Conservation (phyloP, 2,888 invertebrate species). For the Alloplasta piceator region DNA sequence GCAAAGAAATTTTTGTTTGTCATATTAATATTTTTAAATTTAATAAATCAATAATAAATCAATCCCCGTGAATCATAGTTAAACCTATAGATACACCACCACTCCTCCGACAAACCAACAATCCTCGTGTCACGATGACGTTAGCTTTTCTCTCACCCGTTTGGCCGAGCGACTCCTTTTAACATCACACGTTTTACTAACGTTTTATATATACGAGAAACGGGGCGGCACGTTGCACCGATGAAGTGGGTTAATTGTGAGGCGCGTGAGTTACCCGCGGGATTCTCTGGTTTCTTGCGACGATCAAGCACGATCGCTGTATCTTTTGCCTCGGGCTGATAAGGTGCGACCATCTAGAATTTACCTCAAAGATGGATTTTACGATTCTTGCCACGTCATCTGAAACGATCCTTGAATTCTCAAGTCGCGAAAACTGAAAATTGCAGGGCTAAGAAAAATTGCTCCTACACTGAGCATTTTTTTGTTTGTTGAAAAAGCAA, state of each 20-base stretch:
- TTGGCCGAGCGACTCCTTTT: conserved; percentile 12
- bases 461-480: too few species aligned
- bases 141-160: conserved; percentile 26
- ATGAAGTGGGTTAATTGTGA: conserved; percentile 64
- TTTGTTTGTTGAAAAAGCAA: too few species aligned
- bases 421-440: too few species aligned
- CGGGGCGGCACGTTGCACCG: conserved; percentile 46
- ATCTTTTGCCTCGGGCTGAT: conserved; percentile 25
- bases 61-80: too few species aligned
- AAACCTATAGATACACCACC: conserved; percentile 39
- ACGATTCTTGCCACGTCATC: neutral
- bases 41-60: too few species aligned
- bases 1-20: too few species aligned
- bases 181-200: neutral
- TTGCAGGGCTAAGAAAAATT: too few species aligned
- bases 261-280: conserved; percentile 59
- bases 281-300: conserved; percentile 56
- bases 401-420: too few species aligned
- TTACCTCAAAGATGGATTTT: conserved; percentile 39
- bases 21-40: too few species aligned
- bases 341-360: conserved; percentile 43
- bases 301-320: conserved; percentile 41
- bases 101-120: conserved; percentile 41
- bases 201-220: conserved; percentile 18
- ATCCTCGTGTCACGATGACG: conserved; percentile 54